phyloP scores from a whole-genome alignment of 2,797 vertebrate species.

The Cryptoblepharus egeriae region DNA sequence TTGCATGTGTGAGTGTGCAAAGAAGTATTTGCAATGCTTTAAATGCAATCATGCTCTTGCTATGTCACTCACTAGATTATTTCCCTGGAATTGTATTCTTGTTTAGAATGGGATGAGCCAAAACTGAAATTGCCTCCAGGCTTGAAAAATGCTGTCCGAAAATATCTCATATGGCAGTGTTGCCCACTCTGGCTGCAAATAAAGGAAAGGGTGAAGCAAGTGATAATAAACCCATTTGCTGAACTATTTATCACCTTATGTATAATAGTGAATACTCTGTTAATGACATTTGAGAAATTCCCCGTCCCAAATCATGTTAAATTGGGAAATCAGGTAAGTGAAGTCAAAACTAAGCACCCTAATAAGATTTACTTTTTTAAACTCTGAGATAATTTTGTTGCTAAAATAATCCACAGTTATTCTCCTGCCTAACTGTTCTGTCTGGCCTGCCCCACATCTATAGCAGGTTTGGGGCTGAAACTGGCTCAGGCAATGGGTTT shows the following conservation, averaged over 20 bases:
- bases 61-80: background rate
- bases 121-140: constrained; percentile 83
- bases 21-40: background rate
- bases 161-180: constrained; percentile 90
- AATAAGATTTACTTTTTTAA: background rate
- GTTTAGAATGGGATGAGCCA: constrained; percentile 85
- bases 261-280: constrained; percentile 90
- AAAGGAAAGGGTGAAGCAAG: constrained; percentile 81
- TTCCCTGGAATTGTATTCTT: background rate
- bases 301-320: constrained; percentile 80
- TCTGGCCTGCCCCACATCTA: no score
- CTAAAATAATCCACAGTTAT: background rate
- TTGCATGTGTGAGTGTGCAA: background rate
- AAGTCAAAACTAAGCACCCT: background rate
- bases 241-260: constrained; percentile 89
- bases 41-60: background rate
- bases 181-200: constrained; percentile 82
- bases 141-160: constrained; percentile 80
- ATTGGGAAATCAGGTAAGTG: constrained; percentile 84
- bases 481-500: no score
- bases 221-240: constrained; percentile 89
- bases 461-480: no score
- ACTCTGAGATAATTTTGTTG: background rate
- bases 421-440: no score
- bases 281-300: constrained; percentile 90